These are phyloP conservation scores for Cryptoprocta ferox DNA, from an alignment of 2,797 vertebrate species.

Conservation along the genomic window DNA sequence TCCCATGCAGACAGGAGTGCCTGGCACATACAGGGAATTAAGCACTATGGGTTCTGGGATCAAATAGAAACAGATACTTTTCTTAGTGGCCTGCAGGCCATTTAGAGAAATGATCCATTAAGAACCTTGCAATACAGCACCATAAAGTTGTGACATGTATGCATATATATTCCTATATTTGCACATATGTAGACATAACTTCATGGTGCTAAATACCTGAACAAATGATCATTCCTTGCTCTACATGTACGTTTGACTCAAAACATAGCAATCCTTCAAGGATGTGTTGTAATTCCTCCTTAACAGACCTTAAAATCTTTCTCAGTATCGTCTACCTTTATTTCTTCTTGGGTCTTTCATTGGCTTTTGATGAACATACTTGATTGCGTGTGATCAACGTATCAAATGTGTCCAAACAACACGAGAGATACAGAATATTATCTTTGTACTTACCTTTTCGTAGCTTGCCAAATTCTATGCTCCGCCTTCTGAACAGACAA, in stretches of 20 bases:
- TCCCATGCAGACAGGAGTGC: rapidly evolving
- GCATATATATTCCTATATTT: rapidly evolving
- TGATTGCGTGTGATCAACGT: rapidly evolving
- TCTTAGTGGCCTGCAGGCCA: background rate
- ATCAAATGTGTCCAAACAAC: too few relatives aligned
- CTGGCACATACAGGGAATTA: background rate
- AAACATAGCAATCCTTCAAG: background rate
- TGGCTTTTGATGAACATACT: background rate
- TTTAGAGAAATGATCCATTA: background rate
- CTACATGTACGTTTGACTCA: background rate
- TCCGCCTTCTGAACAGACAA: background rate
- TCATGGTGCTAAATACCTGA: background rate
- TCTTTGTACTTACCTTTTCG: background rate
- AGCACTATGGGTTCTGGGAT: background rate
- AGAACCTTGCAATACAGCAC: background rate
- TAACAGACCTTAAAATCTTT: background rate
- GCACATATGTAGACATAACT: rapidly evolving
- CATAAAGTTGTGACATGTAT: background rate
- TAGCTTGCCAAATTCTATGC: background rate
- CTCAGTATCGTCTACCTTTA: too few relatives aligned
- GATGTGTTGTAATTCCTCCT: background rate
- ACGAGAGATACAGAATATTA: too few relatives aligned
- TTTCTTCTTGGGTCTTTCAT: background rate
- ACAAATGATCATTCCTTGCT: background rate
- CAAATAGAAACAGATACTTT: background rate